Evolutionary conservation across 2,113 vertebrate species (phyloP).

Genomic region (Shinisaurus crocodilurus): DNA sequence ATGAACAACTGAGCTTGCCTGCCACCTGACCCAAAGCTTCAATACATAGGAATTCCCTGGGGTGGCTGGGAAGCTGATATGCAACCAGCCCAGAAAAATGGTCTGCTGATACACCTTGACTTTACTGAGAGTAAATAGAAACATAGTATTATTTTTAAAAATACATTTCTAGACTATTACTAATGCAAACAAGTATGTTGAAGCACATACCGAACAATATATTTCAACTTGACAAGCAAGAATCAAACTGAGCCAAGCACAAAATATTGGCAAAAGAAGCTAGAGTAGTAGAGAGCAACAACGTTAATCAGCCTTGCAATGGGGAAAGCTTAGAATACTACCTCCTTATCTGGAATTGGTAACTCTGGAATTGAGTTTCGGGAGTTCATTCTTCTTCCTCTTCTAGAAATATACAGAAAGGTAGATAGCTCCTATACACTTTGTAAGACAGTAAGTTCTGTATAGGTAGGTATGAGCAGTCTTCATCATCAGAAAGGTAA

Average conservation of each 20-base stretch:
- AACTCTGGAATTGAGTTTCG: neutral
- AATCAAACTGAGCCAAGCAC: neutral
- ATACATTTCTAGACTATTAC: neutral
- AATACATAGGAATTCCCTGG: neutral
- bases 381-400: neutral
- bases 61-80: neutral
- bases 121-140: neutral
- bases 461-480: neutral
- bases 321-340: neutral
- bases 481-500: neutral
- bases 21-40: neutral
- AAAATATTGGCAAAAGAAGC: neutral
- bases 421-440: neutral
- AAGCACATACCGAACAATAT: neutral
- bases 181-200: neutral
- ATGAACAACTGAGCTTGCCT: neutral
- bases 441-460: neutral
- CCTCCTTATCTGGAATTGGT: neutral
- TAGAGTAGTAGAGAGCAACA: neutral
- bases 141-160: neutral
- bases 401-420: neutral
- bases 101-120: neutral
- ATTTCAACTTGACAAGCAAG: neutral
- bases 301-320: neutral
- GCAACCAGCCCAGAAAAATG: neutral